Base-by-base conservation (phyloP, 2,113 vertebrate genomes). In the Poeciliopsis occidentalis region DNA sequence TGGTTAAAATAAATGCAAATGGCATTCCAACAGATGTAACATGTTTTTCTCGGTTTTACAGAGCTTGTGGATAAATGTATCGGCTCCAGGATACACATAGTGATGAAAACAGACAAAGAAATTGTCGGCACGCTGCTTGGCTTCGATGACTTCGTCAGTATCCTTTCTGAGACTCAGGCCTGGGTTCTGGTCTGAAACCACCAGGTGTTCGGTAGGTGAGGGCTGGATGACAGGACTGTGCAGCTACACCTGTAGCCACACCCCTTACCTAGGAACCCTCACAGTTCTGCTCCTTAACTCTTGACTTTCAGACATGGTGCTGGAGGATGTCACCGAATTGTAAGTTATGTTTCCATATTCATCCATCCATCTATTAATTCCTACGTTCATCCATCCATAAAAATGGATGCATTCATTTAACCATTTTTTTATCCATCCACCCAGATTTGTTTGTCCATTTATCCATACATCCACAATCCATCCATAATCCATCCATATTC, bases 121-220 rank as follows among this genome's bases (percentile, higher is more conserved):
- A 95, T 96, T 4, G 96, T 97, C 27, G 96, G 97, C n/a, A 97
- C 96, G 0, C 91, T 97, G 67, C 88, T 97, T 41, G 96, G 96
- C 3, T 98, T 98, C 44, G 97, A 99, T 71, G 98, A 99, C 85
- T 99, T 99, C 68, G 98, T 99, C 95, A 99, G 96, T 98, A 99
- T 99, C 97, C 95, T 98, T 96, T 51, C 5, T 67, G 19, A 30
- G 30, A 39, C 10, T 19, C 17, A 5, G 10, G 4, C 57, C 29
- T 57, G 12, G 51, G 51, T 39, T 34, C 64, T 37, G n/a, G 44
- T 47, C 15, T 39, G 4, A 57, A n/a, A 57, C 24, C 4, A 57
- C 4, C 22, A 22, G 24, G 22, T 57, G 8, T 57, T 24, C n/a
- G 22, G 51, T n/a, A n/a, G 13, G 44, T 57, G 51, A 7, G 22